Conservation (phyloP, 2,113 vertebrate genomes). For the Zosterops pallidus region DNA sequence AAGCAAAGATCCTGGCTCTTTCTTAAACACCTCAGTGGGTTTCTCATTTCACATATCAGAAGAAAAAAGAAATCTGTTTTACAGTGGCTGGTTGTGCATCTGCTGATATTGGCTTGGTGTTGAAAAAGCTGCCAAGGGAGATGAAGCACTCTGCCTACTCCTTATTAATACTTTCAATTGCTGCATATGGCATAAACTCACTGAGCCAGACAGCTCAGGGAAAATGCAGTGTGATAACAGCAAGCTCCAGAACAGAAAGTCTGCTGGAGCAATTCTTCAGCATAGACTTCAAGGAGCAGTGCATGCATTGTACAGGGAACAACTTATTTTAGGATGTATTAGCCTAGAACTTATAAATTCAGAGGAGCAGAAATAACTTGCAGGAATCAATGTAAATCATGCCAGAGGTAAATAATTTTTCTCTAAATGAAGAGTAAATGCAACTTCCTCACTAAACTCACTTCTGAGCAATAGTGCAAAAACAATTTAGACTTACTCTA, state of each 20-base stretch:
- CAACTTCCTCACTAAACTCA: not conserved
- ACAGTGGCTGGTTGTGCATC: not conserved
- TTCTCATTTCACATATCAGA: not conserved
- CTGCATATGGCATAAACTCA: not conserved
- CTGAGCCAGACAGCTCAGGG: not conserved
- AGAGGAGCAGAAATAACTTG: not conserved
- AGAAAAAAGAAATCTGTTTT: not conserved
- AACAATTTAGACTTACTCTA: not conserved
- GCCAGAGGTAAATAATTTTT: not conserved
- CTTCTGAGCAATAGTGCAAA: not conserved
- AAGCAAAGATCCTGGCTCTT: not conserved
- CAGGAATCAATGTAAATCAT: not conserved
- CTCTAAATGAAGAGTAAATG: not conserved
- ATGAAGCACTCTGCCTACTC: not conserved
- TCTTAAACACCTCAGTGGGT: not conserved
- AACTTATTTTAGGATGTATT: not conserved
- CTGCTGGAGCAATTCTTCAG: not conserved
- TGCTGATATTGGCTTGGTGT: not conserved
- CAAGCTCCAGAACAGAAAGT: not conserved
- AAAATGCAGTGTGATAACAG: not conserved
- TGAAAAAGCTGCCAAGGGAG: not conserved
- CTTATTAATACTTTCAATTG: constrained; percentile 15
- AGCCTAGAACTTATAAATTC: not conserved
- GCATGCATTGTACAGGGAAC: not conserved
- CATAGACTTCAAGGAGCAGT: not conserved